Evolutionary conservation across 2,888 invertebrate genomes (phyloP).

Genomic region (Miltochrista miniata): DNA sequence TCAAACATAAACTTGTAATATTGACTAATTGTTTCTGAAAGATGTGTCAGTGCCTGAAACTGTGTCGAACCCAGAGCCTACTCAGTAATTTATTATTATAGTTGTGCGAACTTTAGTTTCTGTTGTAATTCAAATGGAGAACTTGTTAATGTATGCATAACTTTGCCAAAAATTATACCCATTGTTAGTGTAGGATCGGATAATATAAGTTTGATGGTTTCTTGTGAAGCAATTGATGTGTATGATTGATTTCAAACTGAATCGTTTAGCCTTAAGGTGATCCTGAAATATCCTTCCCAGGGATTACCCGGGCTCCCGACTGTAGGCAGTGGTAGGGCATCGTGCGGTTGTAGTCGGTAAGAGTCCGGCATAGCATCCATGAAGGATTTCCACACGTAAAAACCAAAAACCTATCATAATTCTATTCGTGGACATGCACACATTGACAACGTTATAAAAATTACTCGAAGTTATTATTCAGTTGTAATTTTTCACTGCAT

Average conservation of each 20-base stretch:
- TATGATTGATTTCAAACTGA: background rate
- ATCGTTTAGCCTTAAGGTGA: too few relatives aligned
- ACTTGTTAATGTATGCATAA: slow-evolving; percentile 21
- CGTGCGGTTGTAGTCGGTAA: too few relatives aligned
- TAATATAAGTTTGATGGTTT: background rate
- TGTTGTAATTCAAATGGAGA: slow-evolving; percentile 27
- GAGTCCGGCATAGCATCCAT: too few relatives aligned
- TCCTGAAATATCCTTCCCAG: too few relatives aligned
- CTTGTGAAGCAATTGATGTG: background rate
- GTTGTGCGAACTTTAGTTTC: slow-evolving; percentile 17
- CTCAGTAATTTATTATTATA: slow-evolving; percentile 33
- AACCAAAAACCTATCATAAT: too few relatives aligned
- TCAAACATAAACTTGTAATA: slow-evolving; percentile 58
- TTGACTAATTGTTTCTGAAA: slow-evolving; percentile 59
- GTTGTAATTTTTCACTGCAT: background rate
- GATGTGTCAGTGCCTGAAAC: slow-evolving; percentile 46
- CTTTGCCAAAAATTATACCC: slow-evolving; percentile 12
- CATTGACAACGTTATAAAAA: too few relatives aligned
- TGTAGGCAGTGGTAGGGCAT: too few relatives aligned
- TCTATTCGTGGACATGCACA: too few relatives aligned
- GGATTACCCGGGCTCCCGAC: too few relatives aligned
- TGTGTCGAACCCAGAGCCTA: slow-evolving; percentile 19
- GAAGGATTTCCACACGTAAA: too few relatives aligned
- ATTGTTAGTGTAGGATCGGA: background rate
- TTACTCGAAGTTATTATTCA: too few relatives aligned